Conservation (phyloP, 2,888 invertebrate genomes). For the Lepidocyrtoides sp. region DNA sequence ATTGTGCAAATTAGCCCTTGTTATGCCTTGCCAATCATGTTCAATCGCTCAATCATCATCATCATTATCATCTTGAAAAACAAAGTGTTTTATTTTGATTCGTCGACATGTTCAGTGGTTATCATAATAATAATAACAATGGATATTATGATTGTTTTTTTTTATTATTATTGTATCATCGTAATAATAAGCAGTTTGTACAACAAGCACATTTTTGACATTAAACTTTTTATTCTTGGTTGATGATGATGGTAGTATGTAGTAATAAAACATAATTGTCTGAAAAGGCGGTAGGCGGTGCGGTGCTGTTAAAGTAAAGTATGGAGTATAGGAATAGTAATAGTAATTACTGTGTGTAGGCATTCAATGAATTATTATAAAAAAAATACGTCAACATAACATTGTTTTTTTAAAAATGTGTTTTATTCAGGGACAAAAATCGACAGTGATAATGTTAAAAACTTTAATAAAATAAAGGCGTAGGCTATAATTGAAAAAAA, state of each 20-base stretch:
- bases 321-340: too few relatives aligned
- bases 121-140: not conserved
- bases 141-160: not conserved
- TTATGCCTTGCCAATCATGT: not conserved
- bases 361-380: conserved; percentile 2
- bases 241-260: too few relatives aligned
- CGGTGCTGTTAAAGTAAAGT: too few relatives aligned
- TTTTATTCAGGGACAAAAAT: not conserved
- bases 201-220: conserved; percentile 5
- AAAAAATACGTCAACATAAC: not conserved
- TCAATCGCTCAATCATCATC: not conserved
- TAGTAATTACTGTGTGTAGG: too few relatives aligned
- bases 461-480: too few relatives aligned
- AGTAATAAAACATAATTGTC: conserved; percentile 8
- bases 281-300: conserved; percentile 22
- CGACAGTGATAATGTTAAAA: too few relatives aligned
- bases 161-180: not conserved
- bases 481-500: not conserved
- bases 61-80: not conserved
- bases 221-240: conserved; percentile 11
- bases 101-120: not conserved
- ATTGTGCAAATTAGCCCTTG: conserved; percentile 4
- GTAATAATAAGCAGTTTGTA: not conserved
- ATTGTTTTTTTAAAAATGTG: not conserved
- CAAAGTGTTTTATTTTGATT: not conserved